Evolutionary conservation across 2,888 invertebrate species (phyloP).

Genomic region (Microchrysa polita): DNA sequence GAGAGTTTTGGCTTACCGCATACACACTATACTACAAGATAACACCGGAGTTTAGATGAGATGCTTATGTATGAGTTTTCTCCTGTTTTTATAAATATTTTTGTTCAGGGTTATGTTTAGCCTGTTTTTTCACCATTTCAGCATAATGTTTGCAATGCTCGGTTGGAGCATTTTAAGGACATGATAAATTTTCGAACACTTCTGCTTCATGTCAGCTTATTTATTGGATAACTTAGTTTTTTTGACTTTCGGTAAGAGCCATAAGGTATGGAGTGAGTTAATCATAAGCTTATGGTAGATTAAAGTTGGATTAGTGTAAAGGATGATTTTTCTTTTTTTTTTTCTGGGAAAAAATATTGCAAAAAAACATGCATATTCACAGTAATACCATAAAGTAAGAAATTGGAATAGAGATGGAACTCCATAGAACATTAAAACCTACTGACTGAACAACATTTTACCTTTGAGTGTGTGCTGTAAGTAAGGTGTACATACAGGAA

Average conservation of each 20-base stretch:
- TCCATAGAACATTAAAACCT: too few species aligned
- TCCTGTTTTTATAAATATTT: not conserved
- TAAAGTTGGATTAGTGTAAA: not conserved
- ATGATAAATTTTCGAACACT: conserved; percentile 10
- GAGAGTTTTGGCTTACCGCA: not conserved
- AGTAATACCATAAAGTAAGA: too few species aligned
- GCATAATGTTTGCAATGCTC: not conserved
- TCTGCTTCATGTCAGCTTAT: conserved; percentile 2
- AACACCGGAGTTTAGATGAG: not conserved
- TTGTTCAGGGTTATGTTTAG: too few species aligned
- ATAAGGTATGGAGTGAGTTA: not conserved
- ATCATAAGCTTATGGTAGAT: not conserved
- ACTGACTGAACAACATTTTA: too few species aligned
- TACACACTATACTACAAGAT: too few species aligned
- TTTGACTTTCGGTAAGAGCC: not conserved
- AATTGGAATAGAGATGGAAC: too few species aligned
- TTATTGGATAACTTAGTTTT: conserved; percentile 2
- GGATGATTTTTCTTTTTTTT: too few species aligned
- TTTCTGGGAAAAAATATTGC: too few species aligned
- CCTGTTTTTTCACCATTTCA: not conserved
- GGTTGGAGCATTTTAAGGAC: not conserved
- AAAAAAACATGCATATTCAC: too few species aligned
- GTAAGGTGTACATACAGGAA: too few species aligned
- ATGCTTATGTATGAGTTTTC: not conserved
- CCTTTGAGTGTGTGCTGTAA: too few species aligned